A percentile compares a stretch with the other conserved stretches of the same genome.
These are phyloP conservation scores for Keiferia lycopersicella DNA, from an alignment of 2,888 invertebrate genomes.

Conservation along the genomic window DNA sequence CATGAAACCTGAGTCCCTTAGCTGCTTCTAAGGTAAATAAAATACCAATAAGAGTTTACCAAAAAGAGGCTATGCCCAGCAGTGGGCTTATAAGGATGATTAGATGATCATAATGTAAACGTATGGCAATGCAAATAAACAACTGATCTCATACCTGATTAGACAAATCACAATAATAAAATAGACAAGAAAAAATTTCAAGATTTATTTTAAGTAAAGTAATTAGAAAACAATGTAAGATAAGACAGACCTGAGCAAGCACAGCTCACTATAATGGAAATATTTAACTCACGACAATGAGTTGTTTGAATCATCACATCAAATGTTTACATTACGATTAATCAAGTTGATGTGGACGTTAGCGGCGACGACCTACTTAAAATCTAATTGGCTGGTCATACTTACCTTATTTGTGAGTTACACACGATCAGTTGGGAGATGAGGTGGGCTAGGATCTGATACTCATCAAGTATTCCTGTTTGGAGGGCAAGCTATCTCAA, in stretches of 20 bases:
- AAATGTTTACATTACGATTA: constrained; percentile 16
- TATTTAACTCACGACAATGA: not conserved
- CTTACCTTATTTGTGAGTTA: not conserved
- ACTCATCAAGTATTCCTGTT: not conserved
- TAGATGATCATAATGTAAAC: no score
- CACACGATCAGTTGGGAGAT: not conserved
- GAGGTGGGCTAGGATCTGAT: not conserved
- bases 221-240: not conserved
- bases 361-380: constrained; percentile 4
- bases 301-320: not conserved
- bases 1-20: no score
- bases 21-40: no score
- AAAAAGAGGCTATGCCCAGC: no score
- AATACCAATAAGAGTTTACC: no score
- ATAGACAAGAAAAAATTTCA: no score
- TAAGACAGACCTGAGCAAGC: not conserved
- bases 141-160: no score
- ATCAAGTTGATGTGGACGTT: constrained; percentile 1
- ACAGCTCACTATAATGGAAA: not conserved
- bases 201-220: not conserved
- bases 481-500: not conserved
- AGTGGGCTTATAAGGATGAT: no score
- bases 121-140: no score
- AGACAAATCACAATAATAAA: no score
- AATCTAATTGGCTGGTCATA: not conserved